Evolutionary conservation across 1,140 invertebrate genomes (phyloP).

Genomic region (Brachionus angularis): DNA sequence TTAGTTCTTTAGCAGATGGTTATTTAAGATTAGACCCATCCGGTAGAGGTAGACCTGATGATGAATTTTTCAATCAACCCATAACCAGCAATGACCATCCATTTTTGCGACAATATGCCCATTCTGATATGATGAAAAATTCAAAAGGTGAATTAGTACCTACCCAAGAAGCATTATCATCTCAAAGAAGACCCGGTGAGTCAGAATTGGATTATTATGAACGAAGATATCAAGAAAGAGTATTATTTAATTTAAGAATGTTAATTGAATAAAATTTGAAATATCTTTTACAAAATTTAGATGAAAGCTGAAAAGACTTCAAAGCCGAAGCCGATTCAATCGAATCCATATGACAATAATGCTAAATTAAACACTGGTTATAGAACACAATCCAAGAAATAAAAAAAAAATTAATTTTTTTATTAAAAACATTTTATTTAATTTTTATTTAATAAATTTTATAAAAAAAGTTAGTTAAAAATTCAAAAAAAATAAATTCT

Average conservation of each 20-base stretch:
- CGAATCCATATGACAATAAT: slow-evolving; percentile 30
- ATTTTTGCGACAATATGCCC: slow-evolving; percentile 54
- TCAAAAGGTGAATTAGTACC: slow-evolving; percentile 21
- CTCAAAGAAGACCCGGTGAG: slow-evolving; percentile 52
- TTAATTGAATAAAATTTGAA: neutral
- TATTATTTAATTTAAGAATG: neutral
- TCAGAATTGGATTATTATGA: slow-evolving; percentile 58
- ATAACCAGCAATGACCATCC: slow-evolving; percentile 55
- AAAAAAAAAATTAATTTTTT: slow-evolving; percentile 2
- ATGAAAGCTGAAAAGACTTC: slow-evolving; percentile 22
- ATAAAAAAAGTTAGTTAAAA: neutral
- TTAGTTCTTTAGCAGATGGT: slow-evolving; percentile 57
- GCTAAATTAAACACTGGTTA: slow-evolving; percentile 15
- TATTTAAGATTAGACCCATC: slow-evolving; percentile 58
- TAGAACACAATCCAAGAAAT: too few relatives aligned
- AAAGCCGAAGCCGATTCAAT: slow-evolving; percentile 39
- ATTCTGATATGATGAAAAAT: slow-evolving; percentile 48
- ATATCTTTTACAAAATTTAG: neutral
- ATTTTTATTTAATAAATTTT: neutral
- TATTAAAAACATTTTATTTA: neutral
- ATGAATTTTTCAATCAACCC: slow-evolving; percentile 55
- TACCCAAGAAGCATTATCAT: slow-evolving; percentile 51
- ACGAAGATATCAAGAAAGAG: slow-evolving; percentile 45
- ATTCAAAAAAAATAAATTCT: slow-evolving; percentile 3
- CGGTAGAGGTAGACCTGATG: slow-evolving; percentile 55